phyloP scores from a whole-genome alignment of 2,888 invertebrate genomes.

The Notodonta ziczac region DNA sequence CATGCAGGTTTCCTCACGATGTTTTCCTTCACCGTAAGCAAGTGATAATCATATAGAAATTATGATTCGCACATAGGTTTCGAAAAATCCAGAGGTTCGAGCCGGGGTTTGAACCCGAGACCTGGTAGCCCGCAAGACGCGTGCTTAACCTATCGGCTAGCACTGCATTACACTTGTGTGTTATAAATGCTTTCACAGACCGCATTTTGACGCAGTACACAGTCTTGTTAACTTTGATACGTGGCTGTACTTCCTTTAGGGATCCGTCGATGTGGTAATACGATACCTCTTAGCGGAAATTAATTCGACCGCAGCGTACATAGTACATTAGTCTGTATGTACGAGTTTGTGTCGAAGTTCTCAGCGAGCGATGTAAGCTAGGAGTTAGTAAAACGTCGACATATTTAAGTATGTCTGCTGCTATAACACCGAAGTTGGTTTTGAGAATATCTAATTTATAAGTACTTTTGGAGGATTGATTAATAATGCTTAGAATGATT shows the following conservation, averaged over 20 bases:
- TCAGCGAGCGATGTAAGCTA: slow-evolving; percentile 14
- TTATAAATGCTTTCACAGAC: neutral
- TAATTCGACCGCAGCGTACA: slow-evolving; percentile 45
- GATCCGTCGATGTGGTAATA: slow-evolving; percentile 41
- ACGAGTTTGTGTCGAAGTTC: neutral
- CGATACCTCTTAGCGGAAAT: slow-evolving; percentile 54
- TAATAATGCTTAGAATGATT: neutral
- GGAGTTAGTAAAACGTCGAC: slow-evolving; percentile 23
- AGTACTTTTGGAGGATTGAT: neutral
- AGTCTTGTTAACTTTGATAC: neutral
- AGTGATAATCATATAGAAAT: too few species aligned
- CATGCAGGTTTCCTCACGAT: too few species aligned
- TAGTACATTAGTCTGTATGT: neutral
- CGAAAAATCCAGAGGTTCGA: too few species aligned
- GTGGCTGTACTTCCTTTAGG: slow-evolving; percentile 36
- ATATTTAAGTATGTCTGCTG: slow-evolving; percentile 25
- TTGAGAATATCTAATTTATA: neutral
- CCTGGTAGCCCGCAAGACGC: too few species aligned
- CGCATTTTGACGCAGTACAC: neutral
- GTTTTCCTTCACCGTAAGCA: too few species aligned
- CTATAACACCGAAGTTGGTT: slow-evolving; percentile 22
- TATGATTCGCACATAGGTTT: too few species aligned
- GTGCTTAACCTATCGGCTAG: too few species aligned
- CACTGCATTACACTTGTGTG: too few species aligned
- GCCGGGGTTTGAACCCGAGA: too few species aligned